A percentile compares a stretch with the other conserved stretches of the same genome.
Conservation (phyloP, 2,113 vertebrate species). For the Rhinoptilus africanus region DNA sequence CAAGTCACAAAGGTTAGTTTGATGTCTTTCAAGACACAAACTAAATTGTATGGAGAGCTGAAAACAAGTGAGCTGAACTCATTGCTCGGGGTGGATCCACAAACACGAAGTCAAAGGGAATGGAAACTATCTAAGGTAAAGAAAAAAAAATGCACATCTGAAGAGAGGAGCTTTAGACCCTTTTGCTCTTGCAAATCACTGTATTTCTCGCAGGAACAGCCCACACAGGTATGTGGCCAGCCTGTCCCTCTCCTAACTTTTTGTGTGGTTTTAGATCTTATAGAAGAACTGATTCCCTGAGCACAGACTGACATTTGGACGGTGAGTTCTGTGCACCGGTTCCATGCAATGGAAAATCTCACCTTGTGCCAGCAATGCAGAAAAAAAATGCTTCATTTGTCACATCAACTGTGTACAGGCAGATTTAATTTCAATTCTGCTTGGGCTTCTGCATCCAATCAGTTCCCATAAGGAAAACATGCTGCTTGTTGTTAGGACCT, state of each 20-base stretch:
- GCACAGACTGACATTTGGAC: not conserved
- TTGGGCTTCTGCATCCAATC: not conserved
- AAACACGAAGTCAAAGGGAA: not conserved
- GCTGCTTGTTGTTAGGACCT: not conserved
- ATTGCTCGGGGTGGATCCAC: not conserved
- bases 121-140: not conserved
- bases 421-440: not conserved
- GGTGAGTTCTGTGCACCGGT: accelerated
- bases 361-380: accelerated
- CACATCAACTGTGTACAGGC: not conserved
- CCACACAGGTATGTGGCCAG: not conserved
- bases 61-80: accelerated
- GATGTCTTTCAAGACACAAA: not conserved
- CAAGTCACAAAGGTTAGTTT: accelerated
- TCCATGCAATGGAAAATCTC: accelerated
- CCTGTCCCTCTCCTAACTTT: not conserved
- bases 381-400: not conserved
- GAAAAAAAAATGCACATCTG: not conserved
- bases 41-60: not conserved
- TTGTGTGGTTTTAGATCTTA: not conserved
- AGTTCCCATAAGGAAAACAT: not conserved
- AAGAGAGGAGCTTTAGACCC: not conserved
- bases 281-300: not conserved
- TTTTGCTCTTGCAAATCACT: not conserved
- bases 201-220: accelerated